Percentiles rank a stretch among this genome's conserved stretches.
These are phyloP conservation scores for Choloepus hoffmanni DNA, from an alignment of 2,113 vertebrate species.

Conservation along the genomic window DNA sequence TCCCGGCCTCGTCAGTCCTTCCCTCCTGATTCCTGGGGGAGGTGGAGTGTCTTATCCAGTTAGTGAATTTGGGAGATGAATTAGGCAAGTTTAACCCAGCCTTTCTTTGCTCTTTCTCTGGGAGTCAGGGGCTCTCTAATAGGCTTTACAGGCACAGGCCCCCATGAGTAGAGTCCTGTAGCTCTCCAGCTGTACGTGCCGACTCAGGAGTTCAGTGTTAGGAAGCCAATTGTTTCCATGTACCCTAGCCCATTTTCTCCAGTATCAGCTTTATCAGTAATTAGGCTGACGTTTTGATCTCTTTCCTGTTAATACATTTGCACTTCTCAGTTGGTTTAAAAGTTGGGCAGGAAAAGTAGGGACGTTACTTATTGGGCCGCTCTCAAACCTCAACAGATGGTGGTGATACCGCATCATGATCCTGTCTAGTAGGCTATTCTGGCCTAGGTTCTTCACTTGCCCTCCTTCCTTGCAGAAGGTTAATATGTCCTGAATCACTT, in stretches of 20 bases:
- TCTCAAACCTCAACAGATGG: neutral
- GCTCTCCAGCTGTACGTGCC: neutral
- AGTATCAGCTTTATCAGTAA: neutral
- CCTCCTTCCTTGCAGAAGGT: neutral
- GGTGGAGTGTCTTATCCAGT: neutral
- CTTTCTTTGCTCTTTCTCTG: neutral
- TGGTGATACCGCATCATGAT: neutral
- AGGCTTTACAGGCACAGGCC: neutral
- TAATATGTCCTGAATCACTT: neutral
- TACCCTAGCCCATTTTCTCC: neutral
- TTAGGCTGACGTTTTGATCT: neutral
- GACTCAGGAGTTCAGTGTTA: neutral
- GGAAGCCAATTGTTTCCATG: neutral
- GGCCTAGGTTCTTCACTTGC: neutral
- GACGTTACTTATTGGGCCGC: neutral
- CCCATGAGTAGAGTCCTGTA: neutral
- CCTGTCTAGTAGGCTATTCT: neutral
- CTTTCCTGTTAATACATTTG: neutral
- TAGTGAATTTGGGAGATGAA: neutral
- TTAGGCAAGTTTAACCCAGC: neutral
- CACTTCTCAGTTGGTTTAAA: conserved; percentile 12
- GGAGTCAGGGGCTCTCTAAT: neutral
- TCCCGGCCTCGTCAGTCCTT: neutral
- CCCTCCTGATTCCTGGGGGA: neutral
- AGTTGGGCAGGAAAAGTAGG: neutral